Evolutionary conservation across 2,113 vertebrate genomes (phyloP).

Genomic region (Triplophysa siluroides): DNA sequence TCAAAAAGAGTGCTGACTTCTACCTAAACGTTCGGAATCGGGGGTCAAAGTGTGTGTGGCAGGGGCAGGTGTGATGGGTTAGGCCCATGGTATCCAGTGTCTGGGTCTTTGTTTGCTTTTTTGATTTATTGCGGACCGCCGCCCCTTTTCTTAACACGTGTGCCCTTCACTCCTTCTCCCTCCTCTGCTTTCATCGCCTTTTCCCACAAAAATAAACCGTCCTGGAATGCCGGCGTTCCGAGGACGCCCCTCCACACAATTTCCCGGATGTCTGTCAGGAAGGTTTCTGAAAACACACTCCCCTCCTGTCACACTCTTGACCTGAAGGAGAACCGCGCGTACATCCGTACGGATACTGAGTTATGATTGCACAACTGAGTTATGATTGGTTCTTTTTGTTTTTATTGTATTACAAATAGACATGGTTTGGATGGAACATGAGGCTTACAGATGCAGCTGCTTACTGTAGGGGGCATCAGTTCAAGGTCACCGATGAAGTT

Average conservation of each 20-base stretch:
- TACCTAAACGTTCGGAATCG: slow-evolving; percentile 57
- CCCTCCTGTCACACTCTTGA: slow-evolving; percentile 58
- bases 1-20: slow-evolving; percentile 10
- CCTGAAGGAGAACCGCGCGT: slow-evolving; percentile 9
- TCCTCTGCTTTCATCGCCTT: slow-evolving; percentile 67
- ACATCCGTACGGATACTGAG: slow-evolving; percentile 18
- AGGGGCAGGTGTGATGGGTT: slow-evolving; percentile 72
- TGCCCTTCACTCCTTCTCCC: slow-evolving; percentile 43
- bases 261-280: slow-evolving; percentile 56
- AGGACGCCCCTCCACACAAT: slow-evolving; percentile 56
- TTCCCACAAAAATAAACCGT: slow-evolving; percentile 74
- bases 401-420: slow-evolving; percentile 2
- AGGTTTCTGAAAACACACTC: slow-evolving; percentile 57
- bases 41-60: slow-evolving; percentile 62
- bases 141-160: slow-evolving; percentile 67
- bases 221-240: slow-evolving; percentile 64
- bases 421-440: not conserved
- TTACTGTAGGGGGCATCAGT: slow-evolving; percentile 2
- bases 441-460: slow-evolving; percentile 25
- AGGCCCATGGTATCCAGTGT: slow-evolving; percentile 65
- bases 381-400: too few species aligned
- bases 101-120: slow-evolving; percentile 70
- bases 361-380: slow-evolving; percentile 27
- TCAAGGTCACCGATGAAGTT: slow-evolving; percentile 32
- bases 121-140: slow-evolving; percentile 70